Percentiles rank a stretch among this genome's conserved stretches.
Evolutionary conservation across 2,113 vertebrate species (phyloP).

Genomic region (Phylloscopus trochiloides): DNA sequence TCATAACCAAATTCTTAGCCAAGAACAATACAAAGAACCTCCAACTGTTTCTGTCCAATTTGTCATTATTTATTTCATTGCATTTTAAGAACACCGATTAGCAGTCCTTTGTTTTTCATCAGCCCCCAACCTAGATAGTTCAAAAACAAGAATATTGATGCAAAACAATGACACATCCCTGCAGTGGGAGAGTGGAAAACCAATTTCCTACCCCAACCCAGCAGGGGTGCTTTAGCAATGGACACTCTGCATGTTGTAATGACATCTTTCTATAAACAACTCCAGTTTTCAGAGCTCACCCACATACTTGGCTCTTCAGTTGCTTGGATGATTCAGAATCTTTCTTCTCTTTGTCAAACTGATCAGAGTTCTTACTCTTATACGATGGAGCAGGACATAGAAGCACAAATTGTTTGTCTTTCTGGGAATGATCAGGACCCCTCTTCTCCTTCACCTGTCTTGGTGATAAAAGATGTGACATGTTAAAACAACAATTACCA

Average conservation of each 20-base stretch:
- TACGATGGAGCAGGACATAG: not conserved
- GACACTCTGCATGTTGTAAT: not conserved
- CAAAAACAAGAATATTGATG: not conserved
- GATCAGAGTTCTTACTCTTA: not conserved
- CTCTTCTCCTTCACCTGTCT: not conserved
- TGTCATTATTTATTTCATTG: slow-evolving; percentile 9
- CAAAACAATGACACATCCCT: not conserved
- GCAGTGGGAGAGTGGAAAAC: not conserved
- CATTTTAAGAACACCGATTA: not conserved
- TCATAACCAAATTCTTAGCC: not conserved
- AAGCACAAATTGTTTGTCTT: rapidly evolving
- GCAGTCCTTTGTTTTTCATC: slow-evolving; percentile 13
- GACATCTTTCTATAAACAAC: not conserved
- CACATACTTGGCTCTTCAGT: not conserved
- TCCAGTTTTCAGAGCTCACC: not conserved
- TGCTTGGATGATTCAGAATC: not conserved
- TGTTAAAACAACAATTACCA: rapidly evolving
- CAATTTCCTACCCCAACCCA: not conserved
- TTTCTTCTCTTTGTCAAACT: not conserved
- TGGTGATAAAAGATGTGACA: not conserved
- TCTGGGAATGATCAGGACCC: not conserved
- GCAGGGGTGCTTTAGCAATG: not conserved
- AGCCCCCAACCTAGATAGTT: not conserved
- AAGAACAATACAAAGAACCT: not conserved
- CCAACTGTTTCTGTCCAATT: slow-evolving; percentile 9